Evolutionary conservation across 2,797 vertebrate species (phyloP), one percentile per base, ranked within the genome.

Genomic region (Antennarius maculatus): DNA sequence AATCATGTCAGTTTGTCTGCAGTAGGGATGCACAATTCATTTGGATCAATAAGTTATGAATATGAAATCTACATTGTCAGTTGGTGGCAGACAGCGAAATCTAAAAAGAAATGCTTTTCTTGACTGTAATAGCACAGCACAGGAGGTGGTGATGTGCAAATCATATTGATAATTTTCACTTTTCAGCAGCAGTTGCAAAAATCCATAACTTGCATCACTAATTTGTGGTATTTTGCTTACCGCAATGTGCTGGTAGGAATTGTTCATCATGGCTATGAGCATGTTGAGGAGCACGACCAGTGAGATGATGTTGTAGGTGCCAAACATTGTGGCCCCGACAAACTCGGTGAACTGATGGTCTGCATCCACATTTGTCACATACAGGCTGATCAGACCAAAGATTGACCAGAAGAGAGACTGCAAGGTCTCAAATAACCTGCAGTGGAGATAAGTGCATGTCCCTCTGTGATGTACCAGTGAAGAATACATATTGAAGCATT

Each of bases 241-340:
- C 64, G 98, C 97, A 73, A 99, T 99, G 70, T 98, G 97, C 84
- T 99, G 98, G 78, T 99, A 99, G 54, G 98, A 99, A 87, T 99
- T 99, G 91, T 99, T 99, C 97, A 99, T 99, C 97, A 99, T 99
- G 65, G 98, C 97, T 76, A 99, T 99, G 62, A 99, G 87, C 98
- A 99, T 99, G 91, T 99, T 99, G 77, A 99, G 96, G 23, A 99
- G 94, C 66, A 99, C 98, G 76, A 99, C 98, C 77, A 99, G 86
- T 0, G 98, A 99, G 87, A 99, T 99, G 62, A 99, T 95, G 80
- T 97, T 99, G 76, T 99, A 99, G 3, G 97, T 98, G 66, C 98
- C 98, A 68, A 99, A 99, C 98, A 99, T 99, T 45, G 97, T 99
- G 83, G 97, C 96, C 0, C 98, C 98, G 7, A 99, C 94, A 71